phyloP scores from a whole-genome alignment of 2,888 invertebrate species.

The Oegoconia quadripuncta region DNA sequence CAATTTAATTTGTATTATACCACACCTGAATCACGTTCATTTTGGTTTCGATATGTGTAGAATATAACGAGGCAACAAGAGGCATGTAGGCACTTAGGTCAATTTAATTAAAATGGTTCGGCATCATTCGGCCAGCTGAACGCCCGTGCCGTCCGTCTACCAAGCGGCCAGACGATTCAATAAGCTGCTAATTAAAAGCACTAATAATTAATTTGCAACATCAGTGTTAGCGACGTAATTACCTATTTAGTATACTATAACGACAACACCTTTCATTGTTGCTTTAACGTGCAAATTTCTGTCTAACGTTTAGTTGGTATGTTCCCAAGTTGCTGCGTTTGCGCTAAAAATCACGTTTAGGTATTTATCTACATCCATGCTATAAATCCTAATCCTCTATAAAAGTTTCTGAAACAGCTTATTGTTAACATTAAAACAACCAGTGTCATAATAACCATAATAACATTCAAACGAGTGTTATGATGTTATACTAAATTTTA shows the following conservation, averaged over 20 bases:
- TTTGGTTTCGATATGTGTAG: not conserved
- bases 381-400: too few relatives aligned
- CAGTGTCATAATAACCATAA: too few relatives aligned
- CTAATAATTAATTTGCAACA: conserved; percentile 60
- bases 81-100: conserved; percentile 27
- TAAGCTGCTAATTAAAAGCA: conserved; percentile 64
- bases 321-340: too few relatives aligned
- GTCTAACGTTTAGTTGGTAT: too few relatives aligned
- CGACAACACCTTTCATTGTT: conserved; percentile 27
- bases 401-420: too few relatives aligned
- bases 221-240: conserved; percentile 44
- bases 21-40: not conserved
- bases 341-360: too few relatives aligned
- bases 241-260: conserved; percentile 33
- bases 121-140: conserved; percentile 29
- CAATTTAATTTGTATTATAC: conserved; percentile 7
- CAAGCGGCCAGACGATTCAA: conserved; percentile 42
- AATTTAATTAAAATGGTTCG: conserved; percentile 70
- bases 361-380: too few relatives aligned
- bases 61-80: too few relatives aligned
- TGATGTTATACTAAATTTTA: too few relatives aligned
- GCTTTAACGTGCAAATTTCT: conserved; percentile 6
- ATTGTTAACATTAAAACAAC: too few relatives aligned
- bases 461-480: too few relatives aligned
- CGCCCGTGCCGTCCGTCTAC: conserved; percentile 25